These are phyloP conservation scores for Thaumetopoea pityocampa DNA, from an alignment of 1,140 invertebrate species.

Conservation along the genomic window DNA sequence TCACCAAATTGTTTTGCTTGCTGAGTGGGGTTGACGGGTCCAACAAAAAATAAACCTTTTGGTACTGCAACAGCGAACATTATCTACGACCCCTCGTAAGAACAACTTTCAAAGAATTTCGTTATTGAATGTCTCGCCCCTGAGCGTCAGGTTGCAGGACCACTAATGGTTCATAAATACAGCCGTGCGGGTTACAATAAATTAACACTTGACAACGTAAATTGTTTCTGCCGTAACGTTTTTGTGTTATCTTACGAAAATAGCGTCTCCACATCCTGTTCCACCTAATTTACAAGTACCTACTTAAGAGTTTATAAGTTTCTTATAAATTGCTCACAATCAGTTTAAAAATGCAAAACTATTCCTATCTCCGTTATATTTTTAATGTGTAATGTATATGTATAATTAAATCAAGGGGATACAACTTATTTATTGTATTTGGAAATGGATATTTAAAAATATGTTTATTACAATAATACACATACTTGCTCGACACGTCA, in stretches of 20 bases:
- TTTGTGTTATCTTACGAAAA: slow-evolving; percentile 10
- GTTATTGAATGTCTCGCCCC: slow-evolving; percentile 60
- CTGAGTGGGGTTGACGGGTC: slow-evolving; percentile 53
- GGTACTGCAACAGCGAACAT: slow-evolving; percentile 52
- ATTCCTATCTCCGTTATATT: no score
- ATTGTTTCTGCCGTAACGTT: slow-evolving; percentile 26
- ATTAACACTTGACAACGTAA: slow-evolving; percentile 45
- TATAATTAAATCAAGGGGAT: no score
- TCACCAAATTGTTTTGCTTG: slow-evolving; percentile 55
- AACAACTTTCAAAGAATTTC: slow-evolving; percentile 36
- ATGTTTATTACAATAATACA: no score
- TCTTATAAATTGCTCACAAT: no score
- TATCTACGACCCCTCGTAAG: slow-evolving; percentile 39
- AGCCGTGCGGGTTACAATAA: slow-evolving; percentile 34
- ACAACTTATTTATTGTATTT: no score
- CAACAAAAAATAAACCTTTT: slow-evolving; percentile 51
- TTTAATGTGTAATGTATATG: no score
- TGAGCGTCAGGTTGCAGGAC: slow-evolving; percentile 25
- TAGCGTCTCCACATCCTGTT: slow-evolving; percentile 6
- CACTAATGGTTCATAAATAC: slow-evolving; percentile 54
- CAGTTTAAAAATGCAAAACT: no score
- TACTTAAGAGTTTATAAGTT: no score
- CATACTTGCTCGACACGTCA: no score
- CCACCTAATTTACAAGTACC: slow-evolving; percentile 14
- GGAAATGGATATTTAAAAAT: no score